Evolutionary conservation across 2,797 vertebrate genomes (phyloP).

Genomic region (Bradypus variegatus): DNA sequence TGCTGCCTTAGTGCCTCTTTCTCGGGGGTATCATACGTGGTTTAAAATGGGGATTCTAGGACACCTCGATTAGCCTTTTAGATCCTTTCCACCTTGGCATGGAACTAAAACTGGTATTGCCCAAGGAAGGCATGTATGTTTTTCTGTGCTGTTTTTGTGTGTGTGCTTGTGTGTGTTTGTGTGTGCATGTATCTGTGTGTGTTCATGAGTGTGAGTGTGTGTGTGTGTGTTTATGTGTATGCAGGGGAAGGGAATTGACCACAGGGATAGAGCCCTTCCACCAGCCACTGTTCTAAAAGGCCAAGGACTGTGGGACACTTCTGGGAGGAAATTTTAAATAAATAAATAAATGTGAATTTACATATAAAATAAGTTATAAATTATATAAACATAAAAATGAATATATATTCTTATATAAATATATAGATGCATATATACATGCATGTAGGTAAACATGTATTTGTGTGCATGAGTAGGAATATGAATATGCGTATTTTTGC

Average conservation of each 20-base stretch:
- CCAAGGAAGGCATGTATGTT: background rate
- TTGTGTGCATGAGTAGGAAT: background rate
- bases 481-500: accelerated
- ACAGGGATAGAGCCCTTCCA: background rate
- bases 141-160: no score
- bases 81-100: background rate
- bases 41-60: background rate
- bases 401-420: background rate
- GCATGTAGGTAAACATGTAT: accelerated
- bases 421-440: background rate
- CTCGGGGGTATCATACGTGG: background rate
- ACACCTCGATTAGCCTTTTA: background rate
- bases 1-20: background rate
- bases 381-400: background rate
- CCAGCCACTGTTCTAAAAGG: background rate
- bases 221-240: no score
- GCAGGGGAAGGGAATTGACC: background rate
- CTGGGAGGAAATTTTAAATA: background rate
- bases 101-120: background rate
- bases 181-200: no score
- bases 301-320: background rate
- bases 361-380: background rate
- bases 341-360: background rate
- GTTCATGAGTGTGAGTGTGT: background rate
- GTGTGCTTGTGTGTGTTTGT: no score